Evolutionary conservation across 2,888 invertebrate species (phyloP), one percentile per base, ranked within the genome.

Genomic region (Megastigmus dorsalis): DNA sequence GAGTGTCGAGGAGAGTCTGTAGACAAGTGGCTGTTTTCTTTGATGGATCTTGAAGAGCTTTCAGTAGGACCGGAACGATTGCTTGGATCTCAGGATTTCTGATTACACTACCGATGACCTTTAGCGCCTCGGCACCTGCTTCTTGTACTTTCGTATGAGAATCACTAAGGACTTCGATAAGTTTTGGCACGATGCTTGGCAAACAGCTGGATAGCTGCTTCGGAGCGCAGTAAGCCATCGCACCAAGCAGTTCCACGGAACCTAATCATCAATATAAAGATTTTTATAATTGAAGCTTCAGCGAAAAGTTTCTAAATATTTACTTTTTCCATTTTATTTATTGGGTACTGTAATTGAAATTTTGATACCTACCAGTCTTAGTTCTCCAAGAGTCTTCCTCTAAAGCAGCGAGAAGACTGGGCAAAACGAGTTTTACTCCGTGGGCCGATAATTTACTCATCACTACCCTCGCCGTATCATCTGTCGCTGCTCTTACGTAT

Each of bases 321-420:
- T 26, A 55, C 18, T 54, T 20, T n/a, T 18, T n/a, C 41, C 23
- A 15, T n/a, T 59, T 30, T 13, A 41, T 41, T n/a, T 13, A 41
- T 13, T 41, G 13, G 13, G 3, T 41, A n/a, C n/a, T 10, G 13
- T 28, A 65, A 48, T 13, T 38, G 52, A 30, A 1, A 43, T 18
- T 18, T 7, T 2, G 15, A 18, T 59, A 74, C 55, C 10, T 69
- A 93, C 94, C 97, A 6, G 96, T 96, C 89, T 98, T 98, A 0
- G 99, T 99, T 84, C 99, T 91, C 99, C 99, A 99, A 15, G 98
- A 97, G 89, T 99, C 99, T 87, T 99, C 97, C 87, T 98, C 96
- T 69, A 99, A 90, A 36, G 98, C 99, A 81, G 94, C 94, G 76
- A 99, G 90, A 77, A 99, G 90, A 76, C 97, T 94, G 0, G 99